Conservation (phyloP, 2,797 vertebrate genomes). For the Steatocranus sp. region DNA sequence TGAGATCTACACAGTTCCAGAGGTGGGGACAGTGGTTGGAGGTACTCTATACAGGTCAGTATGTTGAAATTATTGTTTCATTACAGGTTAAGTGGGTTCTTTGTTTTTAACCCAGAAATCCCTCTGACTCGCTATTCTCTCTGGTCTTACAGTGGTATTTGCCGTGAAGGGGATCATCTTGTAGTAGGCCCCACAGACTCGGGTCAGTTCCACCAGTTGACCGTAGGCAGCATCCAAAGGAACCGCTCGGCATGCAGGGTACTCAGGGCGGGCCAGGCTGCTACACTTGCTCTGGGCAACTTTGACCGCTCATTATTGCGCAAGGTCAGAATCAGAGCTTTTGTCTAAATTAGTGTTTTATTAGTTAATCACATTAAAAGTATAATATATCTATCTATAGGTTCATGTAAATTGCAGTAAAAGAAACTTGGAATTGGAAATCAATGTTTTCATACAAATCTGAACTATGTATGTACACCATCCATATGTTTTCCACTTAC, state of each 20-base stretch:
- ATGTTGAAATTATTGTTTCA: not conserved
- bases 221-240: constrained; percentile 93
- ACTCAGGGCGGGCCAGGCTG: constrained; percentile 93
- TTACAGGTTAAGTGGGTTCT: not conserved
- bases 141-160: constrained; percentile 84
- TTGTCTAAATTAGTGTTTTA: not conserved
- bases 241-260: constrained; percentile 94
- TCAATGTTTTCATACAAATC: not conserved
- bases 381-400: not conserved
- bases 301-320: constrained; percentile 92
- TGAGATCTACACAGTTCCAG: constrained; percentile 98
- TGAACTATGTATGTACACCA: not conserved
- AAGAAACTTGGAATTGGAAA: not conserved
- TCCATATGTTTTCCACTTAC: not conserved
- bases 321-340: constrained; percentile 77
- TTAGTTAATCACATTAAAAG: not conserved
- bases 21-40: constrained; percentile 97
- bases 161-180: constrained; percentile 92
- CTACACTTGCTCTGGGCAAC: constrained; percentile 88
- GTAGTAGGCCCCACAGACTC: constrained; percentile 92
- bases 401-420: not conserved
- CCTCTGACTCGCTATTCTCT: not conserved
- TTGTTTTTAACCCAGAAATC: not conserved
- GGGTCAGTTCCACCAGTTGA: constrained; percentile 87
- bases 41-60: constrained; percentile 94